Base-by-base conservation (phyloP, 2,113 vertebrate genomes). In the Etheostoma cragini region DNA sequence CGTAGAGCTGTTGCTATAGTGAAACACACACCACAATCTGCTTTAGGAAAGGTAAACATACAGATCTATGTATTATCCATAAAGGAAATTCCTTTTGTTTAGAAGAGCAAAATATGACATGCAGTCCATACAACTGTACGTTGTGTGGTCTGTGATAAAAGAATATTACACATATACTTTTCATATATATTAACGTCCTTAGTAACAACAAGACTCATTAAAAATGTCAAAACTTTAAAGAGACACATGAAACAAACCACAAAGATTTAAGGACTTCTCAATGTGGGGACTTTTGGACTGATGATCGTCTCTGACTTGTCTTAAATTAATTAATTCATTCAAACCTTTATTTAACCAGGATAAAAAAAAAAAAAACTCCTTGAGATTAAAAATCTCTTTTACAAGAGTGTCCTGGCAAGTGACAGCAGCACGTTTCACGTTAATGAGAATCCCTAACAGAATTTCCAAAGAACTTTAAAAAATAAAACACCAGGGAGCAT, bases 1-100 rank as follows among this genome's bases (percentile, higher is more conserved):
- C 94, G 73, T 97, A 99, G 89, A 99, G 95, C 89, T 98, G 97
- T 96, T 99, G 97, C 98, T 99, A 78, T 42, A 78, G 15, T 68
- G 57, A 89, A 79, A 90, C 47, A 91, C 63, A 93, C 67, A 88
- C 16, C 42, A 76, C 14, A 72, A 17, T 68, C 17, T 49, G 30
- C 46, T 61, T 88, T 16, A 85, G 65, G 26, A 42, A 24, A 50
- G n/a, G 64, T 19, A 50, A 52, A 82, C n/a, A 68, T 38, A 33
- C 24, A 69, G 38, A 66, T 86, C n/a, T 13, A 26, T 54, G 38
- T 47, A 49, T 17, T 26, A 22, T 62, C 17, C 8, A 45, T 10
- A 26, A 14, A 49, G 42, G 17, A 57, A 16, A 58, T 42, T 11
- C 3, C 14, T 63, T 35, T 35, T 30, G 14, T 12, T 35, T 33